Evolutionary conservation across 2,888 invertebrate species (phyloP), one percentile per base, ranked within the genome.

Genomic region (Dryomyza anilis): DNA sequence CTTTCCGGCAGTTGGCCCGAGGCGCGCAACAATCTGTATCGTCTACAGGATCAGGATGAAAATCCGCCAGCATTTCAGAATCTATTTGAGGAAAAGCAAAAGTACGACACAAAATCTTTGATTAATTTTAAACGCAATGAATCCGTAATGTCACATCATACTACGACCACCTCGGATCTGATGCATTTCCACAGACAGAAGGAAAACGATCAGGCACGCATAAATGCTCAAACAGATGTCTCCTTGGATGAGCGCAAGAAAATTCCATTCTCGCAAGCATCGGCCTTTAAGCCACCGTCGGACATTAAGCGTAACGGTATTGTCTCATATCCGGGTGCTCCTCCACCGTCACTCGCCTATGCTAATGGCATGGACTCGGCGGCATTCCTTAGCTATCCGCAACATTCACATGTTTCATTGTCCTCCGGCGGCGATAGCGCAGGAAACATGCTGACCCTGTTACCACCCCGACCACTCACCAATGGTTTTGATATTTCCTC

Each of bases 1-100:
- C 84, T 95, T n/a, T 93, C 94, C 0, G 93, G 93, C 16, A 93
- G 91, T 79, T 94, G 94, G 91, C 89, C 90, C 6, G 89, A 89
- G 27, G 91, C 91, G 14, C 84, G 89, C 53, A 87, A 87, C 7
- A 87, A 87, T 33, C 77, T 85, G 8, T 90, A 90, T 74, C 88
- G 89, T 63, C 84, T 88, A 60, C 87, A 87, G 69, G 88, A 89
- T 68, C 90, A 90, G 74, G 92, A 93, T 70, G 92, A 92, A 74
- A 89, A 90, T 30, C 91, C 91, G 46, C 90, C 90, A 59, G 89
- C 89, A 45, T 94, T 93, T 75, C 94, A 94, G 77, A 93, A 93
- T 82, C 85, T 94, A 0, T 94, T 94, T 76, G 91, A 92, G 76
- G 93, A 93, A 76, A 93, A 92, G 78, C 89, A 92, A 75, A 83